These are phyloP conservation scores for Pinctada fucata DNA, from an alignment of 2,888 invertebrate genomes.

Conservation along the genomic window DNA sequence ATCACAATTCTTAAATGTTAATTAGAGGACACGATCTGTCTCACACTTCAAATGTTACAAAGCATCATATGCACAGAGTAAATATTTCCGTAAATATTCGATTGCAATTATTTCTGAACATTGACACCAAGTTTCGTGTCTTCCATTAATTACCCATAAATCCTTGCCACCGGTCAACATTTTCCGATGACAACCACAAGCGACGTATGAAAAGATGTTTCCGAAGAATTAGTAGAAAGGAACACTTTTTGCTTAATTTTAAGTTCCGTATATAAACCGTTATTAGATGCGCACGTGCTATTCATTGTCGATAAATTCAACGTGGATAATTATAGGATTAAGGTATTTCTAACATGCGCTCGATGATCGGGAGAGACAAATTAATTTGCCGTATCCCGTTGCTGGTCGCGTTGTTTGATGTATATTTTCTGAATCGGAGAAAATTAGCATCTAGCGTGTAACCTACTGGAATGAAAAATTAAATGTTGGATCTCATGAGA, in stretches of 20 bases:
- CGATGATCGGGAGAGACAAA: not conserved
- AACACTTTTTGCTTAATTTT: not conserved
- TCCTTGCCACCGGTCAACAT: not conserved
- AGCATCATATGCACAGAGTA: not conserved
- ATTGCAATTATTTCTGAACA: not conserved
- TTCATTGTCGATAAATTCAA: not conserved
- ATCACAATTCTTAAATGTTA: no score
- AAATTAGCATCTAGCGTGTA: not conserved
- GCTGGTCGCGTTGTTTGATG: not conserved
- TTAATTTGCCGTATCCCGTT: not conserved
- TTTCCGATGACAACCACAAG: not conserved
- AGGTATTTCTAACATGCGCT: not conserved
- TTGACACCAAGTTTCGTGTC: not conserved
- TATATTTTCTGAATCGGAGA: not conserved
- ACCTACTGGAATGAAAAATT: not conserved
- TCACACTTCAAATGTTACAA: no score
- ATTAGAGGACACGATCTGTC: no score
- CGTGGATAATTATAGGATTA: not conserved
- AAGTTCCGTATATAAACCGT: not conserved
- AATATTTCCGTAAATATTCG: constrained; percentile 3
- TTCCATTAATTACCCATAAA: constrained; percentile 3
- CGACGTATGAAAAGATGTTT: not conserved
- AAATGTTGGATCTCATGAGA: no score
- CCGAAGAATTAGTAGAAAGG: not conserved
- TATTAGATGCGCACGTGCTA: not conserved